Percentiles rank a stretch among this genome's conserved stretches.
Conservation (phyloP, 92 coral and sea anemone genomes). For the Heliopora coerulea region DNA sequence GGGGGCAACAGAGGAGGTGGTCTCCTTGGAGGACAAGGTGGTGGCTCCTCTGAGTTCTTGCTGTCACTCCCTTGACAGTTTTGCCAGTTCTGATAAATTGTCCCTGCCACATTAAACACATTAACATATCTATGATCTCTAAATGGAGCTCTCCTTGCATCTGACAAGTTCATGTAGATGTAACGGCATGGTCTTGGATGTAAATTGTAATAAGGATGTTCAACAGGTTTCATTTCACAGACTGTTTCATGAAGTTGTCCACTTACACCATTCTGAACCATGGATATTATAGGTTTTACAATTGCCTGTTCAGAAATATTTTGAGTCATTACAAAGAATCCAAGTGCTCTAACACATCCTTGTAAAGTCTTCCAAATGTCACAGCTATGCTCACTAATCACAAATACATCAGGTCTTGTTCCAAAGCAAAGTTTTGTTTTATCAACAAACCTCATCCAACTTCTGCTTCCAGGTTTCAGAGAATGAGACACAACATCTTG, state of each 20-base stretch:
- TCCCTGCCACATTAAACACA: conserved; percentile 54
- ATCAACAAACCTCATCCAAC: neutral
- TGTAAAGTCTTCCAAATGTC: conserved; percentile 15
- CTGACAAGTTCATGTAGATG: conserved; percentile 63
- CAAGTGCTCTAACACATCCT: neutral
- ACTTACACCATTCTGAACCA: no score
- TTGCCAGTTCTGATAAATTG: conserved; percentile 66
- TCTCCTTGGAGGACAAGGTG: conserved; percentile 55
- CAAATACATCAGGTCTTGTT: neutral
- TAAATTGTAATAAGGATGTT: conserved; percentile 10
- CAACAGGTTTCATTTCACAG: neutral
- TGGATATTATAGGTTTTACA: no score
- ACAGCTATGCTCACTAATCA: conserved; percentile 13
- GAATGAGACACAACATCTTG: neutral
- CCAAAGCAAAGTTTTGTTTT: neutral
- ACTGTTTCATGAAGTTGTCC: neutral
- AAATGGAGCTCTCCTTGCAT: conserved; percentile 42
- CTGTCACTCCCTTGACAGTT: conserved; percentile 48
- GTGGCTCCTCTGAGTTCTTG: conserved; percentile 39
- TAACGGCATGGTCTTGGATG: conserved; percentile 54
- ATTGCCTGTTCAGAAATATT: no score
- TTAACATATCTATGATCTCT: conserved; percentile 51
- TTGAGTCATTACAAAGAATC: no score
- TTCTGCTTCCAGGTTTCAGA: neutral
- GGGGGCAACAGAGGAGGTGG: conserved; percentile 66